phyloP scores from a whole-genome alignment of 2,888 invertebrate genomes.

The Eristalis pertinax region DNA sequence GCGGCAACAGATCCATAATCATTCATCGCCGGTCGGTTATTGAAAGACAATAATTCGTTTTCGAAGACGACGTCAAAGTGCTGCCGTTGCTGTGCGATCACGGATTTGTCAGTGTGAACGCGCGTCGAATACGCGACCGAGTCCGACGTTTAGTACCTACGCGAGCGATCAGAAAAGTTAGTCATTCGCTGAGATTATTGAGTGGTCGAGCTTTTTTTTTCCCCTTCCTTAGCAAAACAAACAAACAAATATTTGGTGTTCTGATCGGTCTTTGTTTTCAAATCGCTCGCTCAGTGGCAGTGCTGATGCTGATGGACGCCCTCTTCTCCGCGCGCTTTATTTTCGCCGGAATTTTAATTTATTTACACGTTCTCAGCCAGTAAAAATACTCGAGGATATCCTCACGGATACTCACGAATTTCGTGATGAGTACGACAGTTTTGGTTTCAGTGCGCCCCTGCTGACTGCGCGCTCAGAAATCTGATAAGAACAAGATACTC shows the following conservation, averaged over 20 bases:
- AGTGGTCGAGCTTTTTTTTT: constrained; percentile 37
- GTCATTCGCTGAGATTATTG: constrained; percentile 60
- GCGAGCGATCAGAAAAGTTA: constrained; percentile 59
- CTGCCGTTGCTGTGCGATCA: constrained; percentile 12
- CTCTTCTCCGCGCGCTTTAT: background rate
- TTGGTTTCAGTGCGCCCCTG: background rate
- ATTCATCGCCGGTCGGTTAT: constrained; percentile 63
- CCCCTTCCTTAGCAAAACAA: background rate
- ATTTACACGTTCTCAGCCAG: background rate
- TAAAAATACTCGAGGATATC: constrained; percentile 7
- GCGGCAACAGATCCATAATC: constrained; percentile 56
- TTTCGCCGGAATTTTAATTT: constrained; percentile 46
- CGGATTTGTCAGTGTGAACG: constrained; percentile 18
- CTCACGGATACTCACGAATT: constrained; percentile 13
- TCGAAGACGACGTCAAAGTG: constrained; percentile 57
- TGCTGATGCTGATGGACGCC: background rate
- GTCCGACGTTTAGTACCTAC: constrained; percentile 32
- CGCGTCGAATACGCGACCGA: constrained; percentile 41
- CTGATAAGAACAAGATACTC: constrained; percentile 35
- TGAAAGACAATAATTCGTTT: constrained; percentile 68
- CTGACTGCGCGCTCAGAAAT: constrained; percentile 35
- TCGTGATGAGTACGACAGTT: constrained; percentile 45
- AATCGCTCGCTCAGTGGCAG: constrained; percentile 12
- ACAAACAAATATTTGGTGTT: background rate
- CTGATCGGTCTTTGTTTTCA: background rate